phyloP scores from a whole-genome alignment of 1,140 invertebrate genomes.

The Hylaeus volcanicus region DNA sequence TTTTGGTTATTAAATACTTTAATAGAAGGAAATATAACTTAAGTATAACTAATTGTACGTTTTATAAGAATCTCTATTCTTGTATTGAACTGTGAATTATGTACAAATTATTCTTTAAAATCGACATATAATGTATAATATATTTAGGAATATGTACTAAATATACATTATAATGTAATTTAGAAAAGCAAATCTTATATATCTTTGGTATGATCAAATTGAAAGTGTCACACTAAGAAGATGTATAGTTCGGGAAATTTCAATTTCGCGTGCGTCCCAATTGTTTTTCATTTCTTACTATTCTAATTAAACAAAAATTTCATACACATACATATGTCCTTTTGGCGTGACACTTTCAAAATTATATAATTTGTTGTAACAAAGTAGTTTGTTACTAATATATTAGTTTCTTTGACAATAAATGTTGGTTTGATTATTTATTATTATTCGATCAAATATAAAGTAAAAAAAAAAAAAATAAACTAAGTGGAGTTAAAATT shows the following conservation, averaged over 20 bases:
- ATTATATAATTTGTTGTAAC: conserved; percentile 10
- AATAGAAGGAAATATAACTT: background rate
- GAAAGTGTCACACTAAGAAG: too few relatives aligned
- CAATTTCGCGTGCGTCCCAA: too few relatives aligned
- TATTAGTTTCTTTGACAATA: conserved; percentile 12
- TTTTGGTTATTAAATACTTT: background rate
- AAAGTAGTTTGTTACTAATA: background rate
- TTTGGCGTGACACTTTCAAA: background rate
- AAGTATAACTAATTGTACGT: conserved; percentile 3
- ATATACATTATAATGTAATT: too few relatives aligned
- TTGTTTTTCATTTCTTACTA: too few relatives aligned
- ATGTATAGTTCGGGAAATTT: too few relatives aligned
- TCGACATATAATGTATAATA: too few relatives aligned
- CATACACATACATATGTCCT: too few relatives aligned
- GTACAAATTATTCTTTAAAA: too few relatives aligned
- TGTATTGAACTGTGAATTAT: too few relatives aligned
- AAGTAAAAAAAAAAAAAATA: background rate
- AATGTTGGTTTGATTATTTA: conserved; percentile 1
- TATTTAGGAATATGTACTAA: too few relatives aligned
- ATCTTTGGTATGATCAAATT: background rate
- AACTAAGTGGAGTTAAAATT: background rate
- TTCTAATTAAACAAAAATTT: too few relatives aligned
- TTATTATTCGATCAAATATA: background rate
- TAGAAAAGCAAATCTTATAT: background rate
- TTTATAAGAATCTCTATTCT: background rate